Base-by-base conservation (phyloP, 53 echinoderm and acorn worm genomes). In the Paelopatides confundens region DNA sequence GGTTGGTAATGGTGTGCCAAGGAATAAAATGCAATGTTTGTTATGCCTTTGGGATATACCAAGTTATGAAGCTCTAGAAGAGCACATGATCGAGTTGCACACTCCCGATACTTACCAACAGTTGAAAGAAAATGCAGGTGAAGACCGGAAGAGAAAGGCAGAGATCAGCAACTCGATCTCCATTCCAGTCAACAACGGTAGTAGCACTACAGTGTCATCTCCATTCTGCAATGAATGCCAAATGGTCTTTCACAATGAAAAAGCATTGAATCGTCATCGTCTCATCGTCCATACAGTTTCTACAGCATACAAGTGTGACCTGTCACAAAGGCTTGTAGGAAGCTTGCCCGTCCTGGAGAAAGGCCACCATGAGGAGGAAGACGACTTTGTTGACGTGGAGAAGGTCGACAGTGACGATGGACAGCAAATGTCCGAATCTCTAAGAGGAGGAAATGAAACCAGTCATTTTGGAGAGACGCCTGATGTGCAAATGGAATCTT, bases 21-120 rank as follows among this genome's bases (percentile, higher is more conserved):
- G 46, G 17, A 39, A 18, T 7, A 3, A 30, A 3, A 4, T 53
- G 31, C 51, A 46, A 46, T 79, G 79, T 31, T 48, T 48, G 27
- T 54, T 79, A 12, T 79, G 79, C 54, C 30, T 33, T 1, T 14
- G 29, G 51, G 33, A 21, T 53, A 24, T 79, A 3, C 23, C 5
- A 34, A 26, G 33, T 18, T 52, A 46, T 34, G 34, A 52, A 15
- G 2, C 15, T 11, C 10, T 79, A 1, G 79, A 79, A 17, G 79
- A 50, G 4, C 79, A 79, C 53, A 53, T 79, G 79, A 30, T 79
- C n/a, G 34, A 31, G 11, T 18, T 32, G 15, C 79, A 79, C 11
- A 43, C 33, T 12, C 53, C 53, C 37, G 4, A 29, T 7, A 48
- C 47, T 27, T n/a, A 38, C n/a, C 0, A 77, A 14, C 23, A 50